Base-by-base conservation (phyloP, 1,140 invertebrate species). In the Drosophila kanapiae region DNA sequence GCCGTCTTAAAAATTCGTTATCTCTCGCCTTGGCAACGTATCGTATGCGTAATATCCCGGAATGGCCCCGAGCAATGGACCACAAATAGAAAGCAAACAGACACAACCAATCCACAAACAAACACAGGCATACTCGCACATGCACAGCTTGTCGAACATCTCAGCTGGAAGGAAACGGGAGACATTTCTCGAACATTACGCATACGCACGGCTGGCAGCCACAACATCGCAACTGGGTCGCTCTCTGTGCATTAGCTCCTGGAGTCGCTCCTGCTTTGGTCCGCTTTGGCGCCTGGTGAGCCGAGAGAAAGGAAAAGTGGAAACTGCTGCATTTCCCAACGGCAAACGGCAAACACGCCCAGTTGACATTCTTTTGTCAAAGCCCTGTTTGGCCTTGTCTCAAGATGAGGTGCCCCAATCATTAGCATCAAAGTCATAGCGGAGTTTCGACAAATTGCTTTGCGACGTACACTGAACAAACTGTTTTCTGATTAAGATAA, bases 201-300 rank as follows among this genome's bases (percentile, higher is more conserved):
- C 79, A 85, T 85, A 85, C 82, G 82, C 82, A 85, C 67, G 61
- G 61, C 6, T 78, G 51, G 57, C 61, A 63, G 70, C 68, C 75
- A 58, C 69, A 82, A 82, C 69, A 86, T 58, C 60, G 54, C 62
- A 64, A 54, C 70, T 80, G 54, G 49, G 27, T 40, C 58, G 38
- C 53, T 58, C 61, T 57, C 42, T 43, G 18, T 38, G 80, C 47
- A 56, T 42, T 61, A 42, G 48, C 29, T 53, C 0, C 0, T 16
- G 7, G 33, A 37, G 38, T 45, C 54, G 45, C 38, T 45, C 40
- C 18, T 11, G 65, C 42, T n/a, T n/a, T 62, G 23, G 48, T 29
- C 47, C 35, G 43, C 16, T 31, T 43, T 60, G 49, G 27, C 42
- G 48, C 37, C 38, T 53, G 47, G 23, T 45, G 58, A 37, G 53